Conservation (phyloP, 2,888 invertebrate species). For the Trilocha varians region DNA sequence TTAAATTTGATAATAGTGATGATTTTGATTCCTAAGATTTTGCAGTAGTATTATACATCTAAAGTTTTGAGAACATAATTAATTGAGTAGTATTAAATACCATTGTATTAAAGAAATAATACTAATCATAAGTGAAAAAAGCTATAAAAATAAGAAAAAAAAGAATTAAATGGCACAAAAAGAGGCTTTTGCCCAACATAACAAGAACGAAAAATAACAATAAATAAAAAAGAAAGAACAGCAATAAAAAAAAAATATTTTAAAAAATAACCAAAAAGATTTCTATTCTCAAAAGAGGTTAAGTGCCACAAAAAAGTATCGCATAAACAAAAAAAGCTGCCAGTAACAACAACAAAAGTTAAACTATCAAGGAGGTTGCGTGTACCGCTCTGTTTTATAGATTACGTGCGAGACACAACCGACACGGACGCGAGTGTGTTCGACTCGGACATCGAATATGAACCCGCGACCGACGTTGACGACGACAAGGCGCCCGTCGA, state of each 20-base stretch:
- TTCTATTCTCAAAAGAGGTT: background rate
- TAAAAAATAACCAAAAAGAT: conserved; percentile 9
- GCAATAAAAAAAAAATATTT: conserved; percentile 9
- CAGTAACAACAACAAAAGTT: background rate
- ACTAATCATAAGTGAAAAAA: too few relatives aligned
- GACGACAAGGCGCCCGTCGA: conserved; percentile 38
- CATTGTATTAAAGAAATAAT: too few relatives aligned
- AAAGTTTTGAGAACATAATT: too few relatives aligned
- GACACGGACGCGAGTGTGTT: conserved; percentile 50
- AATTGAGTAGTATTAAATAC: too few relatives aligned
- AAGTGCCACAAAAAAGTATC: background rate
- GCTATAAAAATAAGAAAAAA: too few relatives aligned
- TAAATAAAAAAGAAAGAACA: conserved; percentile 12
- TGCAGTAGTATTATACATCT: too few relatives aligned
- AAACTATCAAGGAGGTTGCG: conserved; percentile 8
- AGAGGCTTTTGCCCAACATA: too few relatives aligned
- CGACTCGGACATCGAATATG: conserved; percentile 44
- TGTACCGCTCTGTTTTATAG: conserved; percentile 49
- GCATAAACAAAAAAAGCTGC: background rate
- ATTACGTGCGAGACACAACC: conserved; percentile 69
- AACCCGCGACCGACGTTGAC: conserved; percentile 68
- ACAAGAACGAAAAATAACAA: too few relatives aligned
- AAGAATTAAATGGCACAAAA: too few relatives aligned
- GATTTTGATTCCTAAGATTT: too few relatives aligned
- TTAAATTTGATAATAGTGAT: too few relatives aligned